Evolutionary conservation across 2,888 invertebrate genomes (phyloP).

Genomic region (Theodoxus fluviatilis): DNA sequence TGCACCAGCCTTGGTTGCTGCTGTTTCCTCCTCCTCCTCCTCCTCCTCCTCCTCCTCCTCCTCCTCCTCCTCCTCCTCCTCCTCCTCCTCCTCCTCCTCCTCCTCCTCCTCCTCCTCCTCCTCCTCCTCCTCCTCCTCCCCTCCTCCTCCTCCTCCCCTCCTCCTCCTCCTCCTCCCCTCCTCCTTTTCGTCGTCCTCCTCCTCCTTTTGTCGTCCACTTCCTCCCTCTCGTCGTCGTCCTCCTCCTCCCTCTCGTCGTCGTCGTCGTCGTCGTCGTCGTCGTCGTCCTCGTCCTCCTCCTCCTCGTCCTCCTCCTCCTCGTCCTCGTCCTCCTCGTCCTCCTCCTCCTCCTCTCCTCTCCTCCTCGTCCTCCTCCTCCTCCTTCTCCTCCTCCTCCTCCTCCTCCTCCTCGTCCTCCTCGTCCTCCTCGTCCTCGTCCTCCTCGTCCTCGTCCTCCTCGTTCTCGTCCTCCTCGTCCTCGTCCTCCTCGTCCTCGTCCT

Average conservation of each 20-base stretch:
- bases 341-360: background rate
- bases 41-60: background rate
- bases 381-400: background rate
- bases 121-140: slow-evolving; percentile 16
- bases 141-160: background rate
- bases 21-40: too few relatives aligned
- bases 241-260: too few relatives aligned
- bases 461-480: too few relatives aligned
- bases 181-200: too few relatives aligned
- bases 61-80: background rate
- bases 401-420: background rate
- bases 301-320: background rate
- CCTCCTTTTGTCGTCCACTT: too few relatives aligned
- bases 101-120: background rate
- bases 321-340: background rate
- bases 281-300: background rate
- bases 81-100: background rate
- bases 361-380: background rate
- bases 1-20: slow-evolving; percentile 17
- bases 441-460: too few relatives aligned
- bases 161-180: too few relatives aligned
- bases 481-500: background rate
- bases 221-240: too few relatives aligned
- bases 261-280: too few relatives aligned
- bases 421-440: background rate